Percentiles rank a stretch among this genome's conserved stretches.
Evolutionary conservation across 2,113 vertebrate species (phyloP).

Genomic region (Brienomyrus brachyistius): DNA sequence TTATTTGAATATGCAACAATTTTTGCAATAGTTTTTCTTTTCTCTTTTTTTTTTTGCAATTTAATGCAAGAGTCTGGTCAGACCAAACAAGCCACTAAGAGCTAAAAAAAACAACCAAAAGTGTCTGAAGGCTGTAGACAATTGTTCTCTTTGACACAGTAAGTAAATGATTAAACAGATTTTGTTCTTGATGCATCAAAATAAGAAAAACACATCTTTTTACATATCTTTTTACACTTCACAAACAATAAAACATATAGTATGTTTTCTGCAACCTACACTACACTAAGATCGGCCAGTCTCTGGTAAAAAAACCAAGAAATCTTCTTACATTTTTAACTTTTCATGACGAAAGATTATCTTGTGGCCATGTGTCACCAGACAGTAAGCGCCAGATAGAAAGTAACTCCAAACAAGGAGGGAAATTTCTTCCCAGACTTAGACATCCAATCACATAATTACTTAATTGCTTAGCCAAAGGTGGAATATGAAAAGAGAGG

Average conservation of each 20-base stretch:
- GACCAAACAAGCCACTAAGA: neutral
- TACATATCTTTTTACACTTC: neutral
- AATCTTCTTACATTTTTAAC: neutral
- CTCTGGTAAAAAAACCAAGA: neutral
- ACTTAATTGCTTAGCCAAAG: neutral
- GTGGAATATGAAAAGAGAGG: neutral
- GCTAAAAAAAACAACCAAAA: neutral
- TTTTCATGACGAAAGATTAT: neutral
- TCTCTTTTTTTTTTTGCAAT: neutral
- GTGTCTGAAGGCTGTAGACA: neutral
- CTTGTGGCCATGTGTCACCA: neutral
- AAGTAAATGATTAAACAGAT: neutral
- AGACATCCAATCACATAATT: conserved; percentile 22
- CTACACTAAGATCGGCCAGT: neutral
- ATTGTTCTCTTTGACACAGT: neutral
- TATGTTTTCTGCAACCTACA: neutral
- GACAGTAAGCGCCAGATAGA: neutral
- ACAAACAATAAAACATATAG: neutral
- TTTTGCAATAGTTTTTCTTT: neutral
- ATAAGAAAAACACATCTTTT: neutral
- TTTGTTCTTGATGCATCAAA: neutral
- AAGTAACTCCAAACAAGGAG: neutral
- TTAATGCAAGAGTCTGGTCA: neutral
- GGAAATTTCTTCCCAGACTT: neutral
- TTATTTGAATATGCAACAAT: neutral